A percentile compares a stretch with the other conserved stretches of the same genome.
Evolutionary conservation across 1,140 invertebrate species (phyloP).

Genomic region (Drosophila kurseongensis): DNA sequence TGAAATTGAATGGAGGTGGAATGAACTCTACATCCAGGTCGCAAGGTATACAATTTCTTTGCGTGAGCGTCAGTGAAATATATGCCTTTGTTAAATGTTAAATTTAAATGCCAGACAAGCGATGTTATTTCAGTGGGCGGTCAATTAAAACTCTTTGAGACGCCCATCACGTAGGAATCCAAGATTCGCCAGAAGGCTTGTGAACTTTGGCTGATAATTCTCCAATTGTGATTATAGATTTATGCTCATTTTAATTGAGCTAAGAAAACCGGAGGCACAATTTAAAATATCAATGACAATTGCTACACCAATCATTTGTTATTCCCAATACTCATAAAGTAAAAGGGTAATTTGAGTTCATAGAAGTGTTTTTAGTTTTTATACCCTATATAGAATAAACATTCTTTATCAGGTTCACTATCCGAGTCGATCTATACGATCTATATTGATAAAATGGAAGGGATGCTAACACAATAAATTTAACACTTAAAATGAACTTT

Average conservation of each 20-base stretch:
- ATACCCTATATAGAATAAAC: no score
- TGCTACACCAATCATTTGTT: no score
- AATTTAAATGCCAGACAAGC: slow-evolving; percentile 43
- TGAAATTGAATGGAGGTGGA: slow-evolving; percentile 11
- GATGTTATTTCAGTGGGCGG: slow-evolving; percentile 17
- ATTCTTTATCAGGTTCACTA: no score
- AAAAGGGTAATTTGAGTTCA: no score
- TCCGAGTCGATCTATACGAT: no score
- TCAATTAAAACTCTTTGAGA: slow-evolving; percentile 22
- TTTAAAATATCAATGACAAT: neutral
- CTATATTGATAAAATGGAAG: no score
- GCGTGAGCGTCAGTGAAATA: slow-evolving; percentile 29
- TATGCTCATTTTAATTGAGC: slow-evolving; percentile 9
- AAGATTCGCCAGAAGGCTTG: slow-evolving; percentile 3
- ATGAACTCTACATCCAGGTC: neutral
- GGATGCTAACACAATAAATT: no score
- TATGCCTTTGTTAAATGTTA: slow-evolving; percentile 46
- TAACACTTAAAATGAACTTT: no score
- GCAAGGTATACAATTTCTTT: slow-evolving; percentile 25
- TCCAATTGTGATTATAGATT: slow-evolving; percentile 14
- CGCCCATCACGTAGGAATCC: slow-evolving; percentile 11
- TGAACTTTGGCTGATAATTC: slow-evolving; percentile 13
- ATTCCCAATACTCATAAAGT: no score
- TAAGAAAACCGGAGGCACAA: neutral
- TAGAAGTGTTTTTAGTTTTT: no score